Percentiles rank a stretch among this genome's conserved stretches.
Conservation (phyloP, 35 echinoderm and acorn worm genomes). For the Apostichopus japonicus region DNA sequence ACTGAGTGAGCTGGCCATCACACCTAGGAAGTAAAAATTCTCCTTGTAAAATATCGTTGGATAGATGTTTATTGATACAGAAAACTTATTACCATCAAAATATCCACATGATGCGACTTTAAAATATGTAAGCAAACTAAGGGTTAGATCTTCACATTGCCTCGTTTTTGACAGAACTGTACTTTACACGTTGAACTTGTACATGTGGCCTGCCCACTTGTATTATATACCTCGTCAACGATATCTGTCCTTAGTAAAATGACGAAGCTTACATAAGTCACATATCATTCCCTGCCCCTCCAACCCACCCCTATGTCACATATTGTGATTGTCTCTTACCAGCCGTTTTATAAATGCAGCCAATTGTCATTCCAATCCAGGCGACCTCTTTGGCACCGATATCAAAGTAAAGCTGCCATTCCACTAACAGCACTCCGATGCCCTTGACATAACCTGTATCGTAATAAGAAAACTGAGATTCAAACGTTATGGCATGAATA, state of each 20-base stretch:
- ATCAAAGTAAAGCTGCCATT: slow-evolving; percentile 46
- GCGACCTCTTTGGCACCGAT: slow-evolving; percentile 35
- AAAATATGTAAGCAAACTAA: background rate
- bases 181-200: too few relatives aligned
- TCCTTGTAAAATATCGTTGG: background rate
- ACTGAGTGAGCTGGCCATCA: slow-evolving; percentile 40
- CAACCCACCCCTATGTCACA: too few relatives aligned
- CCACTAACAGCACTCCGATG: slow-evolving; percentile 28
- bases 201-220: too few relatives aligned
- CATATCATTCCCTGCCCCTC: too few relatives aligned
- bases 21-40: background rate
- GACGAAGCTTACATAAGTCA: too few relatives aligned
- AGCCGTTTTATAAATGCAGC: slow-evolving; percentile 52
- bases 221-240: too few relatives aligned
- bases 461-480: background rate
- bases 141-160: too few relatives aligned
- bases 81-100: background rate
- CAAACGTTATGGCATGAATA: too few relatives aligned
- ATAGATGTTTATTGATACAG: background rate
- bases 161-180: too few relatives aligned
- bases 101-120: too few relatives aligned
- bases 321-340: slow-evolving; percentile 22
- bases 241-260: too few relatives aligned
- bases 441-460: slow-evolving; percentile 44
- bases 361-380: slow-evolving; percentile 38